phyloP scores from a whole-genome alignment of 2,888 invertebrate species.

The Drosophila emarginata region DNA sequence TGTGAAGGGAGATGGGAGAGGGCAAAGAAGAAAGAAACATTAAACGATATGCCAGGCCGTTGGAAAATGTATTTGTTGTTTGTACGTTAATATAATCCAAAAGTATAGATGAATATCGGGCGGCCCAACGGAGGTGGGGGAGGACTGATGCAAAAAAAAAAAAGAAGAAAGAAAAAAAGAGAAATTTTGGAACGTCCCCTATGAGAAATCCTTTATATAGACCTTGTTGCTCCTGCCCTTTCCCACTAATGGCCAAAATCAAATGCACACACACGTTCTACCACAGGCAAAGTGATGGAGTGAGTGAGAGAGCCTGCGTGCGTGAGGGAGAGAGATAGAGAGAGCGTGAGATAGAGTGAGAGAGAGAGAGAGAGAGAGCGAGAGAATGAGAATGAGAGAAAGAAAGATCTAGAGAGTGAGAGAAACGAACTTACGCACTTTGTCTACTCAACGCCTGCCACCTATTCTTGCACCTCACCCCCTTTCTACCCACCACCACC shows the following conservation, averaged over 20 bases:
- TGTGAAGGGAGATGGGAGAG: neutral
- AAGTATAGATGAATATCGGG: conserved; percentile 46
- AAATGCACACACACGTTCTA: conserved; percentile 43
- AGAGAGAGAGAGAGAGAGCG: neutral
- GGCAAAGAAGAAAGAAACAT: conserved; percentile 12
- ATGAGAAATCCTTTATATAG: neutral
- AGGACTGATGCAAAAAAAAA: neutral
- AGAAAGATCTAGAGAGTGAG: conserved; percentile 13
- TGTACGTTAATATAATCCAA: conserved; percentile 57
- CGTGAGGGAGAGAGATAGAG: neutral
- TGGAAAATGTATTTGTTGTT: conserved; percentile 1
- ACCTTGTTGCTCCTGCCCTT: conserved; percentile 14
- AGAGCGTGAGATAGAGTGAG: neutral
- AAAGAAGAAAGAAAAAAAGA: neutral
- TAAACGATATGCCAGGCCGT: neutral
- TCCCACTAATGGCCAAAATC: conserved; percentile 44
- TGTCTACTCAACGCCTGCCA: conserved; percentile 1
- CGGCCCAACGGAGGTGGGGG: neutral
- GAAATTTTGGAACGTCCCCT: conserved; percentile 7
- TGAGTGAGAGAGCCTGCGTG: neutral
- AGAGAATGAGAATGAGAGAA: neutral
- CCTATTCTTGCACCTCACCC: neutral
- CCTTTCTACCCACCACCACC: neutral
- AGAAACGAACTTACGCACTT: conserved; percentile 42
- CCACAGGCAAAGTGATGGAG: neutral